Conservation (phyloP, 2,888 invertebrate species). For the Caenorhabditis sp. region DNA sequence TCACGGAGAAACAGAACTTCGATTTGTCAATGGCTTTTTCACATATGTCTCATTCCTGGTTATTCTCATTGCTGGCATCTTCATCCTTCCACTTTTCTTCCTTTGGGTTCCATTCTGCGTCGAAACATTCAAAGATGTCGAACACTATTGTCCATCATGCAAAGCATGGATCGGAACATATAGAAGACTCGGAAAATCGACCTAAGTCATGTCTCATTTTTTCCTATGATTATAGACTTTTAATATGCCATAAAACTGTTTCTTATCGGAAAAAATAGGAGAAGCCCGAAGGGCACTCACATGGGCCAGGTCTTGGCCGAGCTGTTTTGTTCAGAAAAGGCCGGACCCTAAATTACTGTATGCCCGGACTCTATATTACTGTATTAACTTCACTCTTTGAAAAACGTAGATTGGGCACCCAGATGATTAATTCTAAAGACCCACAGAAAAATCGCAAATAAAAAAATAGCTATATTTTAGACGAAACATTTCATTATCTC, state of each 20-base stretch:
- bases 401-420: too few species aligned
- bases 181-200: constrained; percentile 66
- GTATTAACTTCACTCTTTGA: too few species aligned
- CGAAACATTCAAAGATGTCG: constrained; percentile 67
- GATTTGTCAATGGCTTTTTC: constrained; percentile 66
- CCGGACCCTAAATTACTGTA: too few species aligned
- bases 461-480: too few species aligned
- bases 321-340: too few species aligned
- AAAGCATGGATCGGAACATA: constrained; percentile 68
- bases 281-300: too few species aligned
- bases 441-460: too few species aligned
- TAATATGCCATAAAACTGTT: background rate
- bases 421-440: too few species aligned
- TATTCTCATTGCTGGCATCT: constrained; percentile 61
- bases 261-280: background rate
- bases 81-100: constrained; percentile 68
- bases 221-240: background rate
- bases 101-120: constrained; percentile 68
- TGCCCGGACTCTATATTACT: too few species aligned
- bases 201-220: constrained; percentile 35
- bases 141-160: constrained; percentile 65
- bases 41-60: constrained; percentile 67
- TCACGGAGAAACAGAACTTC: constrained; percentile 68
- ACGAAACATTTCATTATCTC: too few species aligned
- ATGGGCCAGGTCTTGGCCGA: too few species aligned